Evolutionary conservation across 2,113 vertebrate genomes (phyloP).

Genomic region (Pheucticus melanocephalus): DNA sequence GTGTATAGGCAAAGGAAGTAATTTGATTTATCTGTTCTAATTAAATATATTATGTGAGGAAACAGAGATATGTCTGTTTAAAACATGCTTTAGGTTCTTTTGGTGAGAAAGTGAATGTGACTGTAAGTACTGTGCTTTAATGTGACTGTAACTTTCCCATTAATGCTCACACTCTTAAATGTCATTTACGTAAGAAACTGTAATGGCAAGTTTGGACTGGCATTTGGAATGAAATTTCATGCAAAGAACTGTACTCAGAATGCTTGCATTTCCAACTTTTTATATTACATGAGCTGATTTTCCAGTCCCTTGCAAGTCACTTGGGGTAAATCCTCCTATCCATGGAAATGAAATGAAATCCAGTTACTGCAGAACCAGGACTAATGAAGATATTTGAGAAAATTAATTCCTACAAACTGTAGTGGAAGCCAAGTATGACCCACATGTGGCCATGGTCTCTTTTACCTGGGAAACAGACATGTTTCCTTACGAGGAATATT

Average conservation of each 20-base stretch:
- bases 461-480: not conserved
- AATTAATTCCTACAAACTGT: not conserved
- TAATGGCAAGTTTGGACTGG: not conserved
- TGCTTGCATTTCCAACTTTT: not conserved
- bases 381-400: not conserved
- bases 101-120: not conserved
- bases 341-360: not conserved
- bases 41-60: conserved; percentile 29
- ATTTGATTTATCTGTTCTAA: conserved; percentile 46
- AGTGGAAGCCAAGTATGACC: not conserved
- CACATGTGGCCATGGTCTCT: not conserved
- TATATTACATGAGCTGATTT: not conserved
- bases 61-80: not conserved
- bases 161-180: not conserved
- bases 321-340: not conserved
- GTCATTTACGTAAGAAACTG: not conserved
- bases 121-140: not conserved
- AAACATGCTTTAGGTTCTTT: not conserved
- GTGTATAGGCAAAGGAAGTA: conserved; percentile 3
- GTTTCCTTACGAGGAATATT: not conserved
- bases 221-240: not conserved
- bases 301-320: not conserved
- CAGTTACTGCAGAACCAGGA: not conserved
- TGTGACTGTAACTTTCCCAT: not conserved
- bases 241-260: not conserved